Base-by-base conservation (phyloP, 2,888 invertebrate genomes). In the Tridacna gigas region DNA sequence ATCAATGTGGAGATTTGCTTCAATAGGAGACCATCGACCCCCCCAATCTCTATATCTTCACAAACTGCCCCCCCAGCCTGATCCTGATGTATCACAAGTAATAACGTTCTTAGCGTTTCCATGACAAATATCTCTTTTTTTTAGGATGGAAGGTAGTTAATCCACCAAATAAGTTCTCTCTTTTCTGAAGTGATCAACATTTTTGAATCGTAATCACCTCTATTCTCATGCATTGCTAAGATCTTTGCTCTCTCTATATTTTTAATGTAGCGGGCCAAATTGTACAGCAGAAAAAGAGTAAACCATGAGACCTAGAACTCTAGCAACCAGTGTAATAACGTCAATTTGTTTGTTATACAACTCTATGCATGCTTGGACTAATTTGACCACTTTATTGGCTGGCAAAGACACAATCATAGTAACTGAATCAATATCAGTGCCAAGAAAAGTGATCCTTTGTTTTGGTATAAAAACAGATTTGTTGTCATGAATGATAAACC, bases 401-500 rank as follows among this genome's bases (percentile, higher is more conserved):
- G n/a, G n/a, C n/a, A n/a, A n/a, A n/a, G n/a, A 60, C 20, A 86
- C 84, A 12, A 73, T 82, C 82, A 86, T 89, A 26, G 75, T 77
- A 37, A 74, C 69, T 60, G 86, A 82, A 77, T 86, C 66, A 22
- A 86, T 84, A 37, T 79, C 61, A 77, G 76, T 80, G 7, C 86
- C 86, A n/a, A 85, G 66, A 71, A 83, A 86, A 26, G 65, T 65
- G 25, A 65, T 20, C 12, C 56, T 7, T 22, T 25, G 69, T n/a
- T 65, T 60, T 13, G 83, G 80, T 60, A 69, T 65, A 0, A 86
- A 73, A 26, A 74, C 73, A 28, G 78, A 81, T 79, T 83, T 86
- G 61, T 71, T 37, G 45, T 13, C n/a, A 48, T 86, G 74, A 22
- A 73, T 48, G 5, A 73, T 73, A 25, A 73, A 73, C 7, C 73